These are phyloP conservation scores for Lymantria monacha DNA, from an alignment of 2,888 invertebrate species.

Conservation along the genomic window DNA sequence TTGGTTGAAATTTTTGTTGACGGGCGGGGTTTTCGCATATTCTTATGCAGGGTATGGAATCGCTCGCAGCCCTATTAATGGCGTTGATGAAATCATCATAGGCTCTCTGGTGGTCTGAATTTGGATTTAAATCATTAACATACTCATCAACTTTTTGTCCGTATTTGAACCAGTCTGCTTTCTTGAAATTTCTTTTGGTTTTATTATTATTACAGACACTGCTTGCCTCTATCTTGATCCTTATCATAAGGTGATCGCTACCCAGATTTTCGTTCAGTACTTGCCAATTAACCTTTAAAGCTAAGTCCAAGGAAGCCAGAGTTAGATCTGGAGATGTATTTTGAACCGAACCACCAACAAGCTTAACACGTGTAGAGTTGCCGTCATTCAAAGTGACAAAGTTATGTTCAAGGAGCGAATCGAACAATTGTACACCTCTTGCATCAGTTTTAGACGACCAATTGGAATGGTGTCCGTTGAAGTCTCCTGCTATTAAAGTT, in stretches of 20 bases:
- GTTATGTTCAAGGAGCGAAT: too few relatives aligned
- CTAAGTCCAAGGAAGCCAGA: too few relatives aligned
- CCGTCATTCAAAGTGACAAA: too few relatives aligned
- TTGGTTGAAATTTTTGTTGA: neutral
- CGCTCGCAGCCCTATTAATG: neutral
- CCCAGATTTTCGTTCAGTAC: neutral
- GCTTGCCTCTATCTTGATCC: neutral
- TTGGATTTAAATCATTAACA: neutral
- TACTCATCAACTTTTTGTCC: neutral
- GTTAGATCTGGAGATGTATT: too few relatives aligned
- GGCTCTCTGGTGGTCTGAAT: neutral
- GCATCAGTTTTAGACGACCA: too few relatives aligned
- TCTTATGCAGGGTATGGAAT: neutral
- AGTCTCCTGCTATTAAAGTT: neutral
- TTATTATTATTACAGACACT: neutral
- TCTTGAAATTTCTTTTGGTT: neutral
- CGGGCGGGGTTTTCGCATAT: neutral
- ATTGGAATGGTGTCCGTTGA: neutral
- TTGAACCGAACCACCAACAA: too few relatives aligned
- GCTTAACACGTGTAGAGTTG: too few relatives aligned
- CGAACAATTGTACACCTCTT: too few relatives aligned
- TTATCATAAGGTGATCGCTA: neutral
- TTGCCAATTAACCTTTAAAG: neutral
- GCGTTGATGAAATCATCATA: neutral
- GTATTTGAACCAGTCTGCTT: constrained; percentile 2